phyloP scores from a whole-genome alignment of 2,113 vertebrate genomes.

The Elephantulus edwardii region DNA sequence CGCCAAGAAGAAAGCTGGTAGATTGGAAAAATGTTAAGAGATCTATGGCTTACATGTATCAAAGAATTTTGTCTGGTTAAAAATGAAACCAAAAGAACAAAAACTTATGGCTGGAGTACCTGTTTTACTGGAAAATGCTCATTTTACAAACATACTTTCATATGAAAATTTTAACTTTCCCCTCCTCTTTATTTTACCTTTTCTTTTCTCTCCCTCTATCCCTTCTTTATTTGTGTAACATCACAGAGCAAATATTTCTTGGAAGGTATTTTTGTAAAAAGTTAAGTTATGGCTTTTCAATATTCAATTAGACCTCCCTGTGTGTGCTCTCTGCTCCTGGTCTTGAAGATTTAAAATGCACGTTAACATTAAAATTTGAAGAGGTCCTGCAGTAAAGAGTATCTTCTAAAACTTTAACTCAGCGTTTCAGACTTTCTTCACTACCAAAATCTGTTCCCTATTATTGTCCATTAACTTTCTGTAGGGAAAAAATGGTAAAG shows the following conservation, averaged over 20 bases:
- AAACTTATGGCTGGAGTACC: not conserved
- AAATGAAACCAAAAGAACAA: not conserved
- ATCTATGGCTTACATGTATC: not conserved
- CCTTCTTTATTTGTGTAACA: not conserved
- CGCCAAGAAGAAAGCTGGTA: not conserved
- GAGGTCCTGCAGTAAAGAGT: not conserved
- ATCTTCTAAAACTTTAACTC: not conserved
- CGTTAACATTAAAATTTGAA: slow-evolving; percentile 18
- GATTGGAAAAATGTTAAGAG: not conserved
- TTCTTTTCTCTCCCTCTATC: not conserved
- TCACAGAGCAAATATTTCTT: not conserved
- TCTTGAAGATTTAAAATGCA: slow-evolving; percentile 13
- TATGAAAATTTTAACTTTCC: not conserved
- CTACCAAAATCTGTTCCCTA: slow-evolving; percentile 6
- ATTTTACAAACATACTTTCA: not conserved
- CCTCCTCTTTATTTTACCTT: no score
- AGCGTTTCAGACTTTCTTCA: slow-evolving; percentile 13
- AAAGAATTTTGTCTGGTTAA: not conserved
- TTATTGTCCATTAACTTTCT: slow-evolving; percentile 41
- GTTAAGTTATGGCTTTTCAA: slow-evolving; percentile 5
- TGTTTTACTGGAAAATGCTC: not conserved
- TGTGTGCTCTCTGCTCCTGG: not conserved
- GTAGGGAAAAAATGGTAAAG: slow-evolving; percentile 14
- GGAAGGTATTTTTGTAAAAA: not conserved
- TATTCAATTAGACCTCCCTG: not conserved